Evolutionary conservation across 2,113 vertebrate genomes (phyloP).

Genomic region (Myotis yumanensis): DNA sequence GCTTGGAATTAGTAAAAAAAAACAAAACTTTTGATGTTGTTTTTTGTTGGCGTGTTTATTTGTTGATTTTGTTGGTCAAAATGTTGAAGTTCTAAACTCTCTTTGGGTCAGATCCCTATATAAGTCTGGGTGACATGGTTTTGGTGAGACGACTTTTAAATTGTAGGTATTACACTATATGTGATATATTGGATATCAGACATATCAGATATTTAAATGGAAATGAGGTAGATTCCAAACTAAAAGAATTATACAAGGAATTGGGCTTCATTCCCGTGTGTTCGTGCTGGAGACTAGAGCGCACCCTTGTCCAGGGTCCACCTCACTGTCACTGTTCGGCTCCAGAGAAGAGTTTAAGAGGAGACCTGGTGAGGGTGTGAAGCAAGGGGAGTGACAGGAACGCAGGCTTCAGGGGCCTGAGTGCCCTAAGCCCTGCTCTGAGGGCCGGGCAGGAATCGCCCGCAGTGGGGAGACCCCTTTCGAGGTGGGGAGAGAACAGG

Average conservation of each 20-base stretch:
- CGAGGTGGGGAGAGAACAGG: slow-evolving; percentile 70
- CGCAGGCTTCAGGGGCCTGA: slow-evolving; percentile 42
- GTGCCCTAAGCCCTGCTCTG: slow-evolving; percentile 30
- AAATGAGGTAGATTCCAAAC: neutral
- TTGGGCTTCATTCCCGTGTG: neutral
- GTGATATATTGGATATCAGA: neutral
- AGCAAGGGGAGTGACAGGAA: slow-evolving; percentile 65
- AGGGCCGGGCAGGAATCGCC: slow-evolving; percentile 63
- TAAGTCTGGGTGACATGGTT: neutral
- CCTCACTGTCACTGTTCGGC: neutral
- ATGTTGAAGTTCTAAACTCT: neutral
- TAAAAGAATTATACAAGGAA: neutral
- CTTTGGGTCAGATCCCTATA: neutral
- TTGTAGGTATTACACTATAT: neutral
- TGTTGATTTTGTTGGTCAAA: neutral
- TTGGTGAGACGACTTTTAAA: neutral
- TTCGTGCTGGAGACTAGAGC: neutral
- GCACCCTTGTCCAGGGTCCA: neutral
- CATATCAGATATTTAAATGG: neutral
- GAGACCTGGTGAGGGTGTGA: neutral
- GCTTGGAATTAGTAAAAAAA: neutral
- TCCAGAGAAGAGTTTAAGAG: neutral
- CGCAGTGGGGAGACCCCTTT: slow-evolving; percentile 66
- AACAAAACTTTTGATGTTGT: neutral
- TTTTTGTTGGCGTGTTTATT: neutral